Conservation (phyloP, 2,113 vertebrate species). For the Ariopsis seemanni region DNA sequence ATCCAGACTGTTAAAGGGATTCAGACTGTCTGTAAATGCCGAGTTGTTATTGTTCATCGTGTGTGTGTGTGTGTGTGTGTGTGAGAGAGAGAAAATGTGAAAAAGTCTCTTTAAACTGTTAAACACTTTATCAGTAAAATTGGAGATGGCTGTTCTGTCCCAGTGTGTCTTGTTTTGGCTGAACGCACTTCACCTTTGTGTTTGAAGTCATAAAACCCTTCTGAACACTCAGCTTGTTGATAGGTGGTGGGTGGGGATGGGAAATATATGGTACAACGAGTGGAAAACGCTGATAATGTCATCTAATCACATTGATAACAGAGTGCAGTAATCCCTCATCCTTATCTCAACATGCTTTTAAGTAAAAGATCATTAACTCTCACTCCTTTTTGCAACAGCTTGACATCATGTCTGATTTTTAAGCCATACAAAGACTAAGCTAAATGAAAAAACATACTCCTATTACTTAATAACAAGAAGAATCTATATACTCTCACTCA, state of each 20-base stretch:
- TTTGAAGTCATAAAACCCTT: neutral
- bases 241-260: neutral
- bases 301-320: constrained; percentile 35
- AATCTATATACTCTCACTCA: neutral
- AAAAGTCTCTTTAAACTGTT: neutral
- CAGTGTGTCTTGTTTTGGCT: neutral
- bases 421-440: neutral
- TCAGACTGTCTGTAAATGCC: neutral
- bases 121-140: neutral
- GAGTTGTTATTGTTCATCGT: neutral
- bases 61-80: neutral
- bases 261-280: constrained; percentile 39
- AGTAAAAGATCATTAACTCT: neutral
- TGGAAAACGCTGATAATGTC: constrained; percentile 54
- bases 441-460: neutral
- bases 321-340: neutral
- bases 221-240: neutral
- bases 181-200: neutral
- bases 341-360: constrained; percentile 1
- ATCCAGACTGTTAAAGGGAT: no score
- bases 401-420: neutral
- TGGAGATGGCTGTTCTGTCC: neutral
- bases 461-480: neutral
- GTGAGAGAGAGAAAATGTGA: neutral
- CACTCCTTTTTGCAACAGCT: neutral